phyloP scores from a whole-genome alignment of 2,797 vertebrate genomes.

The Lates japonicus region DNA sequence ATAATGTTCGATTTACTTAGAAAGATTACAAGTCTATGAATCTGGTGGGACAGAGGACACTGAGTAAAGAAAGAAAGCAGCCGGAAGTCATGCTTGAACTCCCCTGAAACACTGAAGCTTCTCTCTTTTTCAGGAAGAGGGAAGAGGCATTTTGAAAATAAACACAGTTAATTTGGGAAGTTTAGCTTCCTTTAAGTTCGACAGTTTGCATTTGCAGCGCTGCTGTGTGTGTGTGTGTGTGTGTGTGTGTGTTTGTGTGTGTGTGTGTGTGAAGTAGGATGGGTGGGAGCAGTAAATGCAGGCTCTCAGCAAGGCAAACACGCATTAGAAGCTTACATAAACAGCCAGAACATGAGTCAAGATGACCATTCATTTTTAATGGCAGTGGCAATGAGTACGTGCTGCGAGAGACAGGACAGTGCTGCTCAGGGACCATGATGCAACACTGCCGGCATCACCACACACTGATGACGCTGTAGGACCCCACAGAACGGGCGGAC shows the following conservation, averaged over 20 bases:
- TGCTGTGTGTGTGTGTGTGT: slow-evolving; percentile 10
- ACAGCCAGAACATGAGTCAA: slow-evolving; percentile 62
- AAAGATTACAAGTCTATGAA: background rate
- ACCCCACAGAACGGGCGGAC: background rate
- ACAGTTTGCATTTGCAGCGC: slow-evolving; percentile 7
- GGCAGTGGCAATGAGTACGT: slow-evolving; percentile 41
- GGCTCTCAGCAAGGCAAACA: slow-evolving; percentile 60
- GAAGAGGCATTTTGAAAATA: slow-evolving; percentile 37
- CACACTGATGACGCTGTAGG: slow-evolving; percentile 30
- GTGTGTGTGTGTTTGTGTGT: slow-evolving; percentile 9
- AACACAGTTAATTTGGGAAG: slow-evolving; percentile 46
- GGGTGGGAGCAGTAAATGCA: slow-evolving; percentile 32
- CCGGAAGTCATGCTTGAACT: slow-evolving; percentile 13
- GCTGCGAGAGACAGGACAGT: slow-evolving; percentile 41
- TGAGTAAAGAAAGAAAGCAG: slow-evolving; percentile 2
- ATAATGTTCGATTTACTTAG: background rate
- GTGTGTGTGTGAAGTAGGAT: slow-evolving; percentile 7
- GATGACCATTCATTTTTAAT: slow-evolving; percentile 73
- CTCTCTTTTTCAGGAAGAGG: slow-evolving; percentile 7
- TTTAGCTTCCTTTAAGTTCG: slow-evolving; percentile 30
- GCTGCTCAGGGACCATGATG: slow-evolving; percentile 56
- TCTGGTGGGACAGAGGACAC: background rate
- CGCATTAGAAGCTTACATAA: slow-evolving; percentile 67
- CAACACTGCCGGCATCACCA: slow-evolving; percentile 50
- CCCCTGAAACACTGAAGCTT: slow-evolving; percentile 11